A percentile compares a stretch with the other conserved stretches of the same genome.
Conservation (phyloP, 2,113 vertebrate species). For the Ptychochromis oligacanthus region DNA sequence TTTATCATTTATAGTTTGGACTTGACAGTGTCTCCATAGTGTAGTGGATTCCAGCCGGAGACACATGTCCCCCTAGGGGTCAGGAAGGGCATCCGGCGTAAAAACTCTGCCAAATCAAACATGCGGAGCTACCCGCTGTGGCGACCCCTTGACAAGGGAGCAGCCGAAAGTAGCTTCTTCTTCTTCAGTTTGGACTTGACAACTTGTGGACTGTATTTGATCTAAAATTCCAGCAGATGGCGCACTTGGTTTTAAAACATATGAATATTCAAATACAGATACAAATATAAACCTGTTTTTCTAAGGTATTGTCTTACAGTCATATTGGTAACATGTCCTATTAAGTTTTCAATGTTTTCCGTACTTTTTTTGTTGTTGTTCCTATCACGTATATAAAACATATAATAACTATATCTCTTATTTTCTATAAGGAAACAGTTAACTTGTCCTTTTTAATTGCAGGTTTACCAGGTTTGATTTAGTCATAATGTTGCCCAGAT, state of each 20-base stretch:
- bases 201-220: neutral
- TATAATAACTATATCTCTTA: neutral
- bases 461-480: neutral
- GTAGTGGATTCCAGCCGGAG: too few relatives aligned
- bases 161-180: too few relatives aligned
- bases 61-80: too few relatives aligned
- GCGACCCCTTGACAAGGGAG: too few relatives aligned
- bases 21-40: too few relatives aligned
- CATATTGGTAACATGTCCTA: fast-evolving
- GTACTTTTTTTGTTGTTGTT: fast-evolving
- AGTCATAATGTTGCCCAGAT: neutral
- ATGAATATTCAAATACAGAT: neutral
- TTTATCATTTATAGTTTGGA: neutral
- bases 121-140: too few relatives aligned
- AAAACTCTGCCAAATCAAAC: too few relatives aligned
- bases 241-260: neutral
- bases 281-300: neutral
- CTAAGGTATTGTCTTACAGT: neutral
- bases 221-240: neutral
- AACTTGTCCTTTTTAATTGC: neutral
- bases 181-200: neutral
- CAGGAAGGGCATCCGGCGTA: too few relatives aligned
- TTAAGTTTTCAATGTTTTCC: neutral
- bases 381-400: neutral
- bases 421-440: neutral